phyloP scores from a whole-genome alignment of 2,888 invertebrate genomes.

The Torymus tubicola region DNA sequence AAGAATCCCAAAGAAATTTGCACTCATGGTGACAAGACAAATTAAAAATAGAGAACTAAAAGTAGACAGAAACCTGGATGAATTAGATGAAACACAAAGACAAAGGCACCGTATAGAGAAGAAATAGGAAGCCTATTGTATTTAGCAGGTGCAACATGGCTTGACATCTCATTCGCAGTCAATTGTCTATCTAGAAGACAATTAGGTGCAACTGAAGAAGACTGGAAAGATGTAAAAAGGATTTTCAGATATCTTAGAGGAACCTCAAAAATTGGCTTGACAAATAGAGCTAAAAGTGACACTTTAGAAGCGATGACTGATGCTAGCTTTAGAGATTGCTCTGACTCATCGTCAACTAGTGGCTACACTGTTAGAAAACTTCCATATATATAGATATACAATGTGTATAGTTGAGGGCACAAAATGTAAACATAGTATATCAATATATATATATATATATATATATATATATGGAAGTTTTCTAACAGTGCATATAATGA shows the following conservation, averaged over 20 bases:
- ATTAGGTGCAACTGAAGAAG: constrained; percentile 49
- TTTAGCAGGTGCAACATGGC: constrained; percentile 39
- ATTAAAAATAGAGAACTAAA: no score
- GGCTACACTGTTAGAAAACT: no score
- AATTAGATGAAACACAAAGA: no score
- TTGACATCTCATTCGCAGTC: neutral
- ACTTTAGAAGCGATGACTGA: constrained; percentile 59
- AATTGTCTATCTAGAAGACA: constrained; percentile 51
- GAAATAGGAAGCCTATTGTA: constrained; percentile 60
- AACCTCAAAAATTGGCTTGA: constrained; percentile 47
- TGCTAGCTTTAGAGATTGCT: constrained; percentile 60
- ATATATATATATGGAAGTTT: no score
- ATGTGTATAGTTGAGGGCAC: no score
- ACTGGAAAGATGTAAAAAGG: constrained; percentile 57
- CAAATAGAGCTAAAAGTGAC: constrained; percentile 30
- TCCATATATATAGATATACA: no score
- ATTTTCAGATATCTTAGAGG: constrained; percentile 54
- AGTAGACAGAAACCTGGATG: neutral
- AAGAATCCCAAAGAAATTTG: no score
- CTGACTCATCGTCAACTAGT: constrained; percentile 25
- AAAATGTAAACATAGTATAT: no score
- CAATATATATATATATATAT: no score
- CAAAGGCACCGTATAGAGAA: constrained; percentile 51
- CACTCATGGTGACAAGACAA: no score
- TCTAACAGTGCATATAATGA: no score